Percentiles rank a stretch among this genome's conserved stretches.
These are phyloP conservation scores for Chrysolina americana DNA, from an alignment of 2,888 invertebrate genomes.

Conservation along the genomic window DNA sequence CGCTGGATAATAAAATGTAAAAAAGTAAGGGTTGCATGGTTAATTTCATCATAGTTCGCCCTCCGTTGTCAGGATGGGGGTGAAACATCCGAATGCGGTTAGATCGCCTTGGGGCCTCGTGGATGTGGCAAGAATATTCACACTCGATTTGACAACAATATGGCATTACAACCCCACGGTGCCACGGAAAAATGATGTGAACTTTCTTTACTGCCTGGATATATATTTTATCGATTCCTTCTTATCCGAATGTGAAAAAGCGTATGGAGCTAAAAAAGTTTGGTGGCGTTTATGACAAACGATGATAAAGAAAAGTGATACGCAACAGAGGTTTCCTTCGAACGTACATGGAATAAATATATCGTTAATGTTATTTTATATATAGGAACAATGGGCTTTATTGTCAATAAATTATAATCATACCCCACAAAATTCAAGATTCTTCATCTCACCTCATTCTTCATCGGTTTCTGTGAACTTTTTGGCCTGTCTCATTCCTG, in stretches of 20 bases:
- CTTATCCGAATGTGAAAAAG: not conserved
- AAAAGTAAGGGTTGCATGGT: not conserved
- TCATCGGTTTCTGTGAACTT: too few relatives aligned
- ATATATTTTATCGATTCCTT: not conserved
- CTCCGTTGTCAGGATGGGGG: conserved; percentile 3
- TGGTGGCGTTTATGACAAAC: not conserved
- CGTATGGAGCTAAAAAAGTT: not conserved
- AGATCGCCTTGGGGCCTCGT: not conserved
- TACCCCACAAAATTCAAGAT: too few relatives aligned
- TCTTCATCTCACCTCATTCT: too few relatives aligned
- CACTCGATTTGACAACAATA: conserved; percentile 20
- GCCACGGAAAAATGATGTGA: not conserved
- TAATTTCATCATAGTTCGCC: conserved; percentile 1
- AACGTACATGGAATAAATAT: too few relatives aligned
- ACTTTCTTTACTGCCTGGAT: not conserved
- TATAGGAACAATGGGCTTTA: too few relatives aligned
- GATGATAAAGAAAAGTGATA: not conserved
- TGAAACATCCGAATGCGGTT: not conserved
- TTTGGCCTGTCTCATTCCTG: too few relatives aligned
- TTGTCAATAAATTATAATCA: too few relatives aligned
- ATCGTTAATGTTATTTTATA: too few relatives aligned
- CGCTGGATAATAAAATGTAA: not conserved
- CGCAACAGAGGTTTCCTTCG: too few relatives aligned
- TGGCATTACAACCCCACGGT: conserved; percentile 4
- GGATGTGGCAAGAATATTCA: conserved; percentile 18